Evolutionary conservation across 2,888 invertebrate genomes (phyloP), one percentile per base, ranked within the genome.

Genomic region (Sepioteuthis lessoniana): DNA sequence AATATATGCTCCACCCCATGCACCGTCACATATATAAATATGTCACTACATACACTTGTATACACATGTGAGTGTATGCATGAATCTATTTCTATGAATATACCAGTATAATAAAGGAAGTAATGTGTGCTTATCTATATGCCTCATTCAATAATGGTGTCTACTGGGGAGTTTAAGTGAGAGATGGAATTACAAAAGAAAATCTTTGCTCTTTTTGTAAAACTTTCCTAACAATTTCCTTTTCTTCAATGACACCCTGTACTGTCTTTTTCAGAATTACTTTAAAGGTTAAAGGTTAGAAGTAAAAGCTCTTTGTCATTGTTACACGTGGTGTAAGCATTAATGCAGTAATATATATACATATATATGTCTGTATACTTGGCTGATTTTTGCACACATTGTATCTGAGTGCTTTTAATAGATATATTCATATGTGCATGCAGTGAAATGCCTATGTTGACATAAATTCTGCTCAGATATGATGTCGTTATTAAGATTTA

Each of bases 151-250:
- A 76, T 76, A 76, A 35, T 76, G n/a, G 76, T 76, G 76, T 76
- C 76, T 76, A 76, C 76, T 76, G 76, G 76, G 76, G 76, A 35
- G 76, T 76, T 76, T 35, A 76, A n/a, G 16, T 76, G 16, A 76
- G 76, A 76, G 35, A 76, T n/a, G 13, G 76, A 76, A 76, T n/a
- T n/a, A n/a, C 76, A 35, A 76, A 76, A 76, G 76, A 76, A 76
- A n/a, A 76, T 76, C 76, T 76, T 76, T 76, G 76, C 76, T 76
- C 76, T 76, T 76, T 35, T 76, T 76, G 76, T 76, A 76, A 76
- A 76, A 10, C 76, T 13, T 76, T 76, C 76, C n/a, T n/a, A 76
- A 76, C 76, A 76, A 76, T 76, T 76, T 76, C 76, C 76, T 76
- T 16, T 35, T 76, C 76, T 76, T 76, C n/a, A 35, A 76, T 76